Evolutionary conservation across 2,113 vertebrate species (phyloP).

Genomic region (Oryzias celebensis): DNA sequence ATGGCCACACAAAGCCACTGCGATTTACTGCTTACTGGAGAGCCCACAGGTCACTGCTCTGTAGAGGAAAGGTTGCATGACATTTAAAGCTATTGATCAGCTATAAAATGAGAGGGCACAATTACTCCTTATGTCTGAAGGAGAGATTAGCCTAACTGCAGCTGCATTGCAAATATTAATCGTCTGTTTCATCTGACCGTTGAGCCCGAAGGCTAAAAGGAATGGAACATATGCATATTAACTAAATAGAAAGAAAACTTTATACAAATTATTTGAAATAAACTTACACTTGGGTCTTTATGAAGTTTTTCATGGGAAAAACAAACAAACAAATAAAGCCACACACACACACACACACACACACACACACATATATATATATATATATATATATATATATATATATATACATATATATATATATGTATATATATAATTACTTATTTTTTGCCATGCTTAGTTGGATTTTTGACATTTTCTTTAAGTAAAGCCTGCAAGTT

Average conservation of each 20-base stretch:
- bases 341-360: too few relatives aligned
- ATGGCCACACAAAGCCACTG: constrained; percentile 41
- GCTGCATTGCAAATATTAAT: constrained; percentile 30
- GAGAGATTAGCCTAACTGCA: constrained; percentile 32
- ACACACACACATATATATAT: too few relatives aligned
- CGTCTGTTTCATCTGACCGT: constrained; percentile 4
- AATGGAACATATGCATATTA: background rate
- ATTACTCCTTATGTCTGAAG: constrained; percentile 31
- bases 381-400: too few relatives aligned
- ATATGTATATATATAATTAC: too few relatives aligned
- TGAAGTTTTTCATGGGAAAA: background rate
- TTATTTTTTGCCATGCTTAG: too few relatives aligned
- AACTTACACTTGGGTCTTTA: background rate
- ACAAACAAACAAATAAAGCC: too few relatives aligned
- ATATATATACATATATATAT: too few relatives aligned
- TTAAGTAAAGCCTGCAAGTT: too few relatives aligned
- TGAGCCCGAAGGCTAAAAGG: background rate
- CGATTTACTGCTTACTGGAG: constrained; percentile 60
- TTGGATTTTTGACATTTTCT: too few relatives aligned
- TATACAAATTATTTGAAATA: too few relatives aligned
- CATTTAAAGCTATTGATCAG: constrained; percentile 68
- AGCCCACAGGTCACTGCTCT: constrained; percentile 37
- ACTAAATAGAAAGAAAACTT: too few relatives aligned
- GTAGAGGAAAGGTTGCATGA: constrained; percentile 45
- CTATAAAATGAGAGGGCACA: constrained; percentile 51